A percentile compares a stretch with the other conserved stretches of the same genome.
These are phyloP conservation scores for Sebastes kiyomatsui DNA, from an alignment of 2,797 vertebrate species.

Conservation along the genomic window DNA sequence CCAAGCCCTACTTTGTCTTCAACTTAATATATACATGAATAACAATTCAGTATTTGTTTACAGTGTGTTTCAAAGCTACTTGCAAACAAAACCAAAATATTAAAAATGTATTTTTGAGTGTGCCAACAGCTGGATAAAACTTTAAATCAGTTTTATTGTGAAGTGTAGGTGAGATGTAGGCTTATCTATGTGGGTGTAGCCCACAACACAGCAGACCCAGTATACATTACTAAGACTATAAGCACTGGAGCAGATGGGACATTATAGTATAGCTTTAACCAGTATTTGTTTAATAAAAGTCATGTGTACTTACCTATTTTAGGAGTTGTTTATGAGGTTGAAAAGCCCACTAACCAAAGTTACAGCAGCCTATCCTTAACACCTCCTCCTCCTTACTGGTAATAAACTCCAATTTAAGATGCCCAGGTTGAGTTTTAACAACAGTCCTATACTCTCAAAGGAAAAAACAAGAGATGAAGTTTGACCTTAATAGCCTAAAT, in stretches of 20 bases:
- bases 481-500: neutral
- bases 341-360: slow-evolving; percentile 48
- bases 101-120: too few species aligned
- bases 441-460: neutral
- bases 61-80: neutral
- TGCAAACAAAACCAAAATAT: neutral
- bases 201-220: slow-evolving; percentile 9
- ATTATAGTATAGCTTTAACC: neutral
- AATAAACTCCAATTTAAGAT: neutral
- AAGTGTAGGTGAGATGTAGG: slow-evolving; percentile 18
- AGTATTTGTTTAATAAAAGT: neutral
- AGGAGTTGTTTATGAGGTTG: neutral
- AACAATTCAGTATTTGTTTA: neutral
- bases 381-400: slow-evolving; percentile 9
- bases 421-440: neutral
- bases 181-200: slow-evolving; percentile 55
- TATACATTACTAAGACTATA: neutral
- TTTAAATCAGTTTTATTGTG: neutral
- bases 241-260: neutral
- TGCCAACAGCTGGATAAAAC: neutral
- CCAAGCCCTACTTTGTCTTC: neutral
- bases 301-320: slow-evolving; percentile 52
- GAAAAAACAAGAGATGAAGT: rapidly evolving
- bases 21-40: too few species aligned
- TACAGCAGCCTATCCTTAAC: neutral